phyloP scores from a whole-genome alignment of 2,888 invertebrate genomes.

The Sarcophaga rosellei region DNA sequence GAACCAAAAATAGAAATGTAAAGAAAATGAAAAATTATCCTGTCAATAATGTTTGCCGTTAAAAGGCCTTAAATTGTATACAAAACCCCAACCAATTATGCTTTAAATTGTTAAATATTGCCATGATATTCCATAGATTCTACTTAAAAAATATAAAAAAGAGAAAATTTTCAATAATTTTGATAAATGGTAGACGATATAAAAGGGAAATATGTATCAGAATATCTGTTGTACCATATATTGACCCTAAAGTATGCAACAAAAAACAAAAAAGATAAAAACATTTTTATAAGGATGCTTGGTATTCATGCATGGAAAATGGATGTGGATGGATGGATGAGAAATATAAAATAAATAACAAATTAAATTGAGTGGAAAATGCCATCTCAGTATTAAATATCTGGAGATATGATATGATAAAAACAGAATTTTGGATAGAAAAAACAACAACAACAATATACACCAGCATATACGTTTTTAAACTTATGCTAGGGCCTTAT shows the following conservation, averaged over 20 bases:
- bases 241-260: background rate
- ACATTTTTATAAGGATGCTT: background rate
- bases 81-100: background rate
- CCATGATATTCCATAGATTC: background rate
- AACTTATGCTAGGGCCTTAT: no score
- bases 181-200: background rate
- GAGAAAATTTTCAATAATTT: background rate
- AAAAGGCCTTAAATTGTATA: background rate
- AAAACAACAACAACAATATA: background rate
- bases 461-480: background rate
- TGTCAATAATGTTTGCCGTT: constrained; percentile 8
- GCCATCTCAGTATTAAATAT: constrained; percentile 4
- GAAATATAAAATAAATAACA: constrained; percentile 21
- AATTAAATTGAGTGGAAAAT: constrained; percentile 46
- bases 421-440: background rate
- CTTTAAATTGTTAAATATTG: background rate
- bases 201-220: background rate
- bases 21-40: constrained; percentile 5
- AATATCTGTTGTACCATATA: no score
- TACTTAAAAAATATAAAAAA: background rate
- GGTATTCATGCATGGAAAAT: no score
- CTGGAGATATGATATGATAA: constrained; percentile 1
- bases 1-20: background rate
- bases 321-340: no score
- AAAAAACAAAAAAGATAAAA: background rate